Base-by-base conservation (phyloP, 2,113 vertebrate species). In the Brachyistius frenatus region DNA sequence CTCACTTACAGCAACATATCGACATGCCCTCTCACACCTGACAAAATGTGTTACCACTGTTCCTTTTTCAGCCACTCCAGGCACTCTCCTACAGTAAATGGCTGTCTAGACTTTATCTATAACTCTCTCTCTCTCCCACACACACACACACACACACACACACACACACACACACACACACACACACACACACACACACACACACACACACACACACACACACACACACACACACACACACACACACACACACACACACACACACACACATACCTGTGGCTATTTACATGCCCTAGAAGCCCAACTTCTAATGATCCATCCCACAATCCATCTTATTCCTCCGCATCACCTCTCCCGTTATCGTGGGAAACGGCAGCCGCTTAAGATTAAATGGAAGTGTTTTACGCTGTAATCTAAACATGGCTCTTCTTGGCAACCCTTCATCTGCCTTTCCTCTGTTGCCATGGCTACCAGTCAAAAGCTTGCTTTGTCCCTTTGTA, bases 381-480 rank as follows among this genome's bases (percentile, higher is more conserved):
- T 61, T 73, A 57, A 81, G 62, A 82, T 80, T 66, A 84, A 85
- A 78, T 50, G 69, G 73, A 81, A 77, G 73, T 63, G 82, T 84
- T 88, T 80, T 81, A 70, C 32, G 32, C 76, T 69, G 41, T 88
- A 87, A 89, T 90, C 80, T 81, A 55, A 81, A 77, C 69, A 30
- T 44, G 50, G 55, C 80, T 84, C 91, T 90, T 86, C 83, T 91
- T 87, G 89, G 82, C 81, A 72, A 73, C 52, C 67, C 63, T 87
- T 90, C 92, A 90, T 93, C 91, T 77, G 80, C 66, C 84, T 72
- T 73, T 81, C 41, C 67, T 79, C 87, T 85, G 93, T 93, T 93
- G 73, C 93, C 81, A 93, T 91, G 86, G 83, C 76, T 70, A 93
- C 88, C 67, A 50, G 78, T 89, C 82, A 90, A 91, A 93, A 89